A percentile compares a stretch with the other conserved stretches of the same genome.
Conservation (phyloP, 2,888 invertebrate genomes). For the Dryobota labecula region DNA sequence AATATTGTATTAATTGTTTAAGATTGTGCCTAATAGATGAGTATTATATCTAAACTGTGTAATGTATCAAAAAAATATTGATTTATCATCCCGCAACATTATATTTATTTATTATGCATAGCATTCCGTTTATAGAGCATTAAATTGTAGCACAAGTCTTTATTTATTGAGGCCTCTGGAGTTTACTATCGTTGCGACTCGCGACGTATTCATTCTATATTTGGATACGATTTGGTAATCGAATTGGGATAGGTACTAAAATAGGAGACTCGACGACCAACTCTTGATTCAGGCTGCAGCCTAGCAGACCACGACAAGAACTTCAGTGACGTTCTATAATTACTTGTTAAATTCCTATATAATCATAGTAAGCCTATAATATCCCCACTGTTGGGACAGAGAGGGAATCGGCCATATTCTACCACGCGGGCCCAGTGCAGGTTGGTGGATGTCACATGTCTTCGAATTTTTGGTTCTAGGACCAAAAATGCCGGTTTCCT, state of each 20-base stretch:
- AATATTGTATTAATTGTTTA: constrained; percentile 22
- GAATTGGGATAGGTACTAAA: not conserved
- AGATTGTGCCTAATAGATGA: constrained; percentile 38
- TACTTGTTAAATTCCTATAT: no score
- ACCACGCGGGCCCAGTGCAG: no score
- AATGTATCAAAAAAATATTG: no score
- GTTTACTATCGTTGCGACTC: not conserved
- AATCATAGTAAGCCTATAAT: no score
- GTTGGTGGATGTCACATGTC: no score
- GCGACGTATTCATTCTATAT: not conserved
- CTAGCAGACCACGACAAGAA: not conserved
- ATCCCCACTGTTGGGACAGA: no score
- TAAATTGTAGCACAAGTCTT: not conserved
- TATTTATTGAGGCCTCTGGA: not conserved
- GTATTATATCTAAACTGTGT: not conserved
- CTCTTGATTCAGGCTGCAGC: not conserved
- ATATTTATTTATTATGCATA: constrained; percentile 8
- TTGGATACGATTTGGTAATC: not conserved
- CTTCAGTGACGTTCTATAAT: not conserved
- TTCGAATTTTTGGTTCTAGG: no score
- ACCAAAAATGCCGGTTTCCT: no score
- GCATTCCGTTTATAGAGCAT: not conserved
- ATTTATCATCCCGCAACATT: no score
- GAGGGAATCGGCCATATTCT: no score
- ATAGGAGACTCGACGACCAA: not conserved